Conservation (phyloP, 1,140 invertebrate genomes). For the Scaptomyza graminum region DNA sequence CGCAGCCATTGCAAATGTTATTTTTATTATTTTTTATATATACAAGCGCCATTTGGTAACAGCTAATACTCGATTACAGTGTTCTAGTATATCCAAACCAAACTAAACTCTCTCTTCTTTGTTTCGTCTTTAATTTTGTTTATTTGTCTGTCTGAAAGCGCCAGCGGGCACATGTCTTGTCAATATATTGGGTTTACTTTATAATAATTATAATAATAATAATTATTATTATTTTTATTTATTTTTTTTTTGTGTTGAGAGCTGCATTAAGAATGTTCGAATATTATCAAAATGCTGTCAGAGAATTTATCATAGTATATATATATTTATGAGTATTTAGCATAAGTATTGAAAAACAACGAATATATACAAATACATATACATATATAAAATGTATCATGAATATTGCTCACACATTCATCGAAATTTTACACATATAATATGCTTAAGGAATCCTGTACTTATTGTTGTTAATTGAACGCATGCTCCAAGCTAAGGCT, state of each 20-base stretch:
- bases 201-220: neutral
- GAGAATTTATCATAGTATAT: conserved; percentile 15
- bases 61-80: conserved; percentile 10
- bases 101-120: neutral
- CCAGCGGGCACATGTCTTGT: conserved; percentile 27
- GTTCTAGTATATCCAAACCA: conserved; percentile 10
- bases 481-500: conserved; percentile 30
- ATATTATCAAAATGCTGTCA: conserved; percentile 16
- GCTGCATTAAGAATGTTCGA: conserved; percentile 32
- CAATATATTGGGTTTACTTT: conserved; percentile 16
- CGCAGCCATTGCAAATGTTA: conserved; percentile 28
- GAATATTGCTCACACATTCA: conserved; percentile 14
- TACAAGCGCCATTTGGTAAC: conserved; percentile 14
- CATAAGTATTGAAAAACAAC: conserved; percentile 13
- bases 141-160: neutral
- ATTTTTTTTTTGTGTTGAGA: conserved; percentile 15
- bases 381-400: neutral
- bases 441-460: conserved; percentile 24
- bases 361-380: conserved; percentile 1
- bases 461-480: conserved; percentile 31
- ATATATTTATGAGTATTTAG: conserved; percentile 21
- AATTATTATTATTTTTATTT: conserved; percentile 1
- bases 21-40: neutral
- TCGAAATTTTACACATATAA: conserved; percentile 13
- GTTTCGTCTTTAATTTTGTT: neutral